A percentile compares a stretch with the other conserved stretches of the same genome.
These are phyloP conservation scores for Xenus cinereus DNA, from an alignment of 2,113 vertebrate genomes.

Conservation along the genomic window DNA sequence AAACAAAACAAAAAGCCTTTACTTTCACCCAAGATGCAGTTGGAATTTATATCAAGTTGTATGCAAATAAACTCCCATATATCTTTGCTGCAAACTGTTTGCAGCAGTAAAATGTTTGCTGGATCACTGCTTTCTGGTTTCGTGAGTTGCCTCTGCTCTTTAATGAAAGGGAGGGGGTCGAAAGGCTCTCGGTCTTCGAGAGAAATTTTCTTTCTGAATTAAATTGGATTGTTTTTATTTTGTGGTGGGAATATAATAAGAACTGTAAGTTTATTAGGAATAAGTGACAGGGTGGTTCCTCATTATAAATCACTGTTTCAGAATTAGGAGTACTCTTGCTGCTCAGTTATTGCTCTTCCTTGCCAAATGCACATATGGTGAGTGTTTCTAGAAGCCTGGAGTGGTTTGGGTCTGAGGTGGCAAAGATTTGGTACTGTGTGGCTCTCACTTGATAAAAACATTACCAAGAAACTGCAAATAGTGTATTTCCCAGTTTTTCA, in stretches of 20 bases:
- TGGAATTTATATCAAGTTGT: background rate
- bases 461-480: background rate
- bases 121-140: background rate
- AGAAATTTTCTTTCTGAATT: background rate
- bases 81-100: background rate
- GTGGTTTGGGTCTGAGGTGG: background rate
- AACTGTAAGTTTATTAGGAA: background rate
- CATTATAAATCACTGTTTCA: background rate
- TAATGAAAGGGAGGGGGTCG: background rate
- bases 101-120: background rate
- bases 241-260: background rate
- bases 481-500: background rate
- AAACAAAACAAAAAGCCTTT: background rate
- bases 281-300: background rate
- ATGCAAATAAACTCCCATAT: background rate
- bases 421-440: background rate
- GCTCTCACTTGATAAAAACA: background rate
- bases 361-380: background rate
- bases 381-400: conserved; percentile 11
- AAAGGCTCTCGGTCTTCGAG: accelerated
- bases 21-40: background rate
- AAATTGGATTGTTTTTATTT: background rate
- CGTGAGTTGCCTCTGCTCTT: background rate
- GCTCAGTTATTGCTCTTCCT: conserved; percentile 36
- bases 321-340: background rate